Evolutionary conservation across 2,113 vertebrate genomes (phyloP).

Genomic region (Thermophis baileyi): DNA sequence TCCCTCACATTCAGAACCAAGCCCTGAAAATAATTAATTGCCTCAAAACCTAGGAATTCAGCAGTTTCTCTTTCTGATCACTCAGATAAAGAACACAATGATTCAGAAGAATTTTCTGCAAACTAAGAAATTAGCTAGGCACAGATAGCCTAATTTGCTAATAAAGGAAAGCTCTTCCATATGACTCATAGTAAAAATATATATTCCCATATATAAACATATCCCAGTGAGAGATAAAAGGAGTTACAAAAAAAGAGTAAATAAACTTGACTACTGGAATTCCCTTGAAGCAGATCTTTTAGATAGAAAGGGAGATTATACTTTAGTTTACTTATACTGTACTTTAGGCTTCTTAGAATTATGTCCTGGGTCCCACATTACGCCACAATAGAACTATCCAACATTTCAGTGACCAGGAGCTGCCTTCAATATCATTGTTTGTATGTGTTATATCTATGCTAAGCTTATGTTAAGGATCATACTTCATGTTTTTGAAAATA

Average conservation of each 20-base stretch:
- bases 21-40: background rate
- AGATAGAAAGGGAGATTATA: background rate
- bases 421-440: background rate
- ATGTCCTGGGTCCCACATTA: background rate
- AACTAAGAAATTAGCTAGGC: background rate
- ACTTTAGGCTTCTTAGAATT: background rate
- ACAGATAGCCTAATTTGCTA: background rate
- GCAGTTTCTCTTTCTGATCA: background rate
- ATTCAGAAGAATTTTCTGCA: background rate
- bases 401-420: background rate
- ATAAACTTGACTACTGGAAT: background rate
- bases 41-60: background rate
- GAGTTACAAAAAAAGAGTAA: background rate
- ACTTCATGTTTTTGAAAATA: background rate
- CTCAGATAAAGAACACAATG: too few relatives aligned
- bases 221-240: background rate
- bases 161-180: background rate
- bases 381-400: background rate
- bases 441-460: background rate
- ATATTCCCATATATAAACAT: background rate
- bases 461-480: background rate
- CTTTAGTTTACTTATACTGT: background rate
- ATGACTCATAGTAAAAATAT: background rate
- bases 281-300: background rate
- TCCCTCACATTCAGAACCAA: background rate